A percentile compares a stretch with the other conserved stretches of the same genome.
These are phyloP conservation scores for Drosophila antonietae DNA, from an alignment of 2,888 invertebrate species.

Conservation along the genomic window DNA sequence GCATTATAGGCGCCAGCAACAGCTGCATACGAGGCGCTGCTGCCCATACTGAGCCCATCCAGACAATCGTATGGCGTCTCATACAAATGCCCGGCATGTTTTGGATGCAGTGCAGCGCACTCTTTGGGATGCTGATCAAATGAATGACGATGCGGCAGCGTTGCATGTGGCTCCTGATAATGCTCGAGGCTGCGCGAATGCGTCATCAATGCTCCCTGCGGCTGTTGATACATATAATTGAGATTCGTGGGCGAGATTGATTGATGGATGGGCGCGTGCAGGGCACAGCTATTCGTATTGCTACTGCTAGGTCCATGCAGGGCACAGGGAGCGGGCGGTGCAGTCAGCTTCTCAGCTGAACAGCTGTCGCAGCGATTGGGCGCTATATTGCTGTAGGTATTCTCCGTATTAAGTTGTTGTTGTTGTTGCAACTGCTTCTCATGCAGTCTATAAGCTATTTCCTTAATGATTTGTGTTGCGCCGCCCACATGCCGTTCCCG, in stretches of 20 bases:
- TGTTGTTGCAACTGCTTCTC: constrained; percentile 73
- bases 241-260: constrained; percentile 56
- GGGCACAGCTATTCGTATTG: constrained; percentile 48
- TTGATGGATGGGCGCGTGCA: constrained; percentile 43
- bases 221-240: constrained; percentile 60
- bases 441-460: constrained; percentile 76
- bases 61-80: constrained; percentile 83
- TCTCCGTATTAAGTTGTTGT: constrained; percentile 57
- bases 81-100: constrained; percentile 69
- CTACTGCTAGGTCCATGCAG: constrained; percentile 51
- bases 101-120: constrained; percentile 46
- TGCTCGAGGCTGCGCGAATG: constrained; percentile 84
- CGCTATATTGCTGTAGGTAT: constrained; percentile 67
- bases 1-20: constrained; percentile 82
- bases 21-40: constrained; percentile 79
- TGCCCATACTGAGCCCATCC: constrained; percentile 80
- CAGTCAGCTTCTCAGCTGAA: constrained; percentile 34
- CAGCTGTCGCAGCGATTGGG: constrained; percentile 55
- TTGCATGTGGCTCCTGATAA: constrained; percentile 80
- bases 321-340: constrained; percentile 43
- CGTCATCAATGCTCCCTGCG: constrained; percentile 73
- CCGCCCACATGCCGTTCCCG: constrained; percentile 82
- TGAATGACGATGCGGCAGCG: constrained; percentile 83
- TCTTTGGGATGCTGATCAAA: constrained; percentile 83
- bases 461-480: constrained; percentile 80